These are phyloP conservation scores for Drosophila arizonae DNA, from an alignment of 1,140 invertebrate genomes.

Conservation along the genomic window DNA sequence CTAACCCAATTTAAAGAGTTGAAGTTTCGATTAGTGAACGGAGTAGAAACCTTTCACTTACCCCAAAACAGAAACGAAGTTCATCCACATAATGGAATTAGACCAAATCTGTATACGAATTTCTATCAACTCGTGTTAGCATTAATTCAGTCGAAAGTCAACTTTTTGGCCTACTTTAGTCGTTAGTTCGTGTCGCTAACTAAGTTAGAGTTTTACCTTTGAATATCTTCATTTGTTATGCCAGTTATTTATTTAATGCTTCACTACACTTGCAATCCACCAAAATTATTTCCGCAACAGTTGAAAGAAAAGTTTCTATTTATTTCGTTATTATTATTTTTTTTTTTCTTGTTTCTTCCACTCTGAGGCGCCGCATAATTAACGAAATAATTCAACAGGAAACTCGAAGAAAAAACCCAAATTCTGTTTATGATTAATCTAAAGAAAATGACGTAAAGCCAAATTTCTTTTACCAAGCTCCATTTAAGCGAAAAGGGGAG, in stretches of 20 bases:
- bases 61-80: slow-evolving; percentile 5
- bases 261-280: slow-evolving; percentile 18
- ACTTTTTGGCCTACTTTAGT: slow-evolving; percentile 4
- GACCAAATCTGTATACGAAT: slow-evolving; percentile 12
- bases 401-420: slow-evolving; percentile 41
- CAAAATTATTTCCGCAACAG: slow-evolving; percentile 13
- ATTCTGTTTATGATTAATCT: slow-evolving; percentile 70
- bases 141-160: slow-evolving; percentile 5
- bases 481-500: slow-evolving; percentile 66
- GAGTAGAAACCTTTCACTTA: slow-evolving; percentile 55
- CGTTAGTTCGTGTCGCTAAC: neutral
- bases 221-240: neutral
- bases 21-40: slow-evolving; percentile 11
- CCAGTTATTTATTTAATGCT: slow-evolving; percentile 10
- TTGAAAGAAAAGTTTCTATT: slow-evolving; percentile 23
- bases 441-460: slow-evolving; percentile 43
- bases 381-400: slow-evolving; percentile 78
- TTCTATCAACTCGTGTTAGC: neutral
- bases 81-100: slow-evolving; percentile 5
- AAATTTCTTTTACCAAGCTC: slow-evolving; percentile 59
- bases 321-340: neutral
- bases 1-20: slow-evolving; percentile 51
- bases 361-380: slow-evolving; percentile 70
- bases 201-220: neutral
- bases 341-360: slow-evolving; percentile 29